Conservation (phyloP, 2,113 vertebrate genomes). For the Ammodramus savannarum region DNA sequence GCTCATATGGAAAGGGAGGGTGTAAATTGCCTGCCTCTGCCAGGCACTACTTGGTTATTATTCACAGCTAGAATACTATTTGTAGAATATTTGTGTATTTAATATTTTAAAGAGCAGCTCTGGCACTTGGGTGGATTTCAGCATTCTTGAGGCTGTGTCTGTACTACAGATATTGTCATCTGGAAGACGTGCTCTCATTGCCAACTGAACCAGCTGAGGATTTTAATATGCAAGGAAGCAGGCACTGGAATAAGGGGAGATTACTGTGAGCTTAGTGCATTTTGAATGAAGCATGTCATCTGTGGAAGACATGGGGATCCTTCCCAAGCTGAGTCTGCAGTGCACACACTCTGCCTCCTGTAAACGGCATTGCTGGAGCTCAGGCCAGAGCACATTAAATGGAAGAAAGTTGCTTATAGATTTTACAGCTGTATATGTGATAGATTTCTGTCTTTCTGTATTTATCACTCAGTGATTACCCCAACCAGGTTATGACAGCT, state of each 20-base stretch:
- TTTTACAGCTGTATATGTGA: background rate
- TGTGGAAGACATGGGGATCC: background rate
- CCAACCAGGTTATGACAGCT: background rate
- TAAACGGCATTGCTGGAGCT: background rate
- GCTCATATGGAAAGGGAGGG: constrained; percentile 12
- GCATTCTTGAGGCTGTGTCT: background rate
- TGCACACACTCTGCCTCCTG: background rate
- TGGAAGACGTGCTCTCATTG: background rate
- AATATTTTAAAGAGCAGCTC: constrained; percentile 34
- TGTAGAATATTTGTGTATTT: constrained; percentile 56
- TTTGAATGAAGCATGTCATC: background rate
- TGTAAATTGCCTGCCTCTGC: constrained; percentile 17
- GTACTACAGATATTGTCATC: background rate
- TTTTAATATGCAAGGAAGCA: background rate
- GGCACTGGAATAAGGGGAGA: background rate
- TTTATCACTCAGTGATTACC: background rate
- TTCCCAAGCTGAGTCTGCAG: background rate
- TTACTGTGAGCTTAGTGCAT: background rate
- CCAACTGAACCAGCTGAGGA: background rate
- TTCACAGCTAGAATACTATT: constrained; percentile 18
- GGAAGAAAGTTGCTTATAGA: background rate
- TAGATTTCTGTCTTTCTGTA: background rate
- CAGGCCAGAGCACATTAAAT: background rate
- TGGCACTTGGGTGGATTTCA: constrained; percentile 10
- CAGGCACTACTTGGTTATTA: background rate